Evolutionary conservation across 2,888 invertebrate genomes (phyloP), one percentile per base, ranked within the genome.

Genomic region (Pheosia tremula): DNA sequence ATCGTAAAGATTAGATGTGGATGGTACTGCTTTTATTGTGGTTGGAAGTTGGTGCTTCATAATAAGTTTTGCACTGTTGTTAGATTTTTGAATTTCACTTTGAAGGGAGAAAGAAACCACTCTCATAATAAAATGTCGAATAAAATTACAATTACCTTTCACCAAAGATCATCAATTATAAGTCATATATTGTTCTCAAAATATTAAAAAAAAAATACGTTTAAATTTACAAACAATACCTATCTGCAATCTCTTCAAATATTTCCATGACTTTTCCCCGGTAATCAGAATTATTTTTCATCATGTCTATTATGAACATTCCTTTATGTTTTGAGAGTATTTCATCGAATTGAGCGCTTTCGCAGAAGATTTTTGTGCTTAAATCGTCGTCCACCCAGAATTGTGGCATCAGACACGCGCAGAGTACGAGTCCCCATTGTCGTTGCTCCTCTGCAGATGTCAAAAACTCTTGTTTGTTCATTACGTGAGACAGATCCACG

Each of bases 221-320:
- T 67, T 94, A 94, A 24, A 24, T 90, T 36, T 11, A 93, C 93
- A 70, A 94, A 74, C 89, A 86, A 75, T 91, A 95, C 72, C 85
- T 86, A 68, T 94, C 92, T 56, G 95, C 84, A 59, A 95, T 89
- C 79, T 95, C 95, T 69, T 94, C 88, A 62, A 95, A 87, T 79
- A 95, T 88, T 69, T 94, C 93, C 64, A 92, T 85, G 38, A 95
- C 80, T 60, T 94, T 94, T 53, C 83, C 79, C 66, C 87, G 91
- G 74, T 95, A 96, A 13, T 90, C 73, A 4, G 79, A 68, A 82
- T 95, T 94, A 3, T 82, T 75, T 69, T 88, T 75, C 81, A 95
- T 95, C 78, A 95, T 95, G 70, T 89, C 86, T 62, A 91, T 80
- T 57, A 96, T 94, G 71, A 95, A 94, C 24, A 90, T 82, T 6